phyloP scores from a whole-genome alignment of 1,140 invertebrate species.

The Diorhabda elongata region DNA sequence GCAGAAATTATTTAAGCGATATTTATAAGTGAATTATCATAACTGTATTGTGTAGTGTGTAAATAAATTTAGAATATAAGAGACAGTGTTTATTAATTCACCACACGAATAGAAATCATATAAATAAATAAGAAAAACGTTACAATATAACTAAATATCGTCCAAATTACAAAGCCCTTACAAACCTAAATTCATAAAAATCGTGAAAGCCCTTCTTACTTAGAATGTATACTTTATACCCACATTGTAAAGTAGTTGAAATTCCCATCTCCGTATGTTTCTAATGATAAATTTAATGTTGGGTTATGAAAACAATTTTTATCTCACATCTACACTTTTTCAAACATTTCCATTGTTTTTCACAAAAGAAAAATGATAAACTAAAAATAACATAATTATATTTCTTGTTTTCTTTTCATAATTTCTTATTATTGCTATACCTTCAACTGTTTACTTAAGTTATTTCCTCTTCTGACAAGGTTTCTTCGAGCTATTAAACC shows the following conservation, averaged over 20 bases:
- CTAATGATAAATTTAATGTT: background rate
- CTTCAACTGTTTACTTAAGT: slow-evolving; percentile 1
- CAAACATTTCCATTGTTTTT: too few species aligned
- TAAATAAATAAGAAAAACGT: too few species aligned
- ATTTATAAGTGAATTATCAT: too few species aligned
- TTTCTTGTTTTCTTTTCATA: slow-evolving; percentile 1
- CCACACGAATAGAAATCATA: too few species aligned
- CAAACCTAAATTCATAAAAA: background rate
- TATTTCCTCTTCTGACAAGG: background rate
- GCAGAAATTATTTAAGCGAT: too few species aligned
- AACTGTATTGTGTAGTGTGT: too few species aligned
- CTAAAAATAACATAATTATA: background rate
- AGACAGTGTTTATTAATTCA: too few species aligned
- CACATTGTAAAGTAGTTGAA: background rate
- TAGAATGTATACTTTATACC: background rate
- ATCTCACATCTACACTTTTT: background rate
- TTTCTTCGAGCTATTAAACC: background rate
- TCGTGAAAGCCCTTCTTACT: background rate
- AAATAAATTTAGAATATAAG: too few species aligned
- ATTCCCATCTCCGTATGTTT: background rate
- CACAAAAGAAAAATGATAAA: background rate
- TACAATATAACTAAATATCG: background rate
- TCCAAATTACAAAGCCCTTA: background rate
- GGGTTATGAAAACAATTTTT: background rate
- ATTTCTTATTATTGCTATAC: background rate